phyloP scores from a whole-genome alignment of 92 coral and sea anemone species.

The Epizoanthus rinbou region DNA sequence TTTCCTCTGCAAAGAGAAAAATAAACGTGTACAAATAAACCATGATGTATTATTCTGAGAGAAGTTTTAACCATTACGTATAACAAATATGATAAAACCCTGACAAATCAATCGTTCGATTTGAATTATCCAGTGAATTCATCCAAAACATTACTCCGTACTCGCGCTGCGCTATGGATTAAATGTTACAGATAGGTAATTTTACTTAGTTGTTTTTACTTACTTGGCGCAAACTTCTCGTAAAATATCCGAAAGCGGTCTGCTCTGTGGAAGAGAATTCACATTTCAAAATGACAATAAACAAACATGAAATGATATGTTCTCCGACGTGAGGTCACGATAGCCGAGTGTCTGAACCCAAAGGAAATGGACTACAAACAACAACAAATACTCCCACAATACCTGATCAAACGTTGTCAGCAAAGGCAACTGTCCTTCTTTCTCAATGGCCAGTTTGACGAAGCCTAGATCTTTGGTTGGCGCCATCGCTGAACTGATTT shows the following conservation, averaged over 20 bases:
- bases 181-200: background rate
- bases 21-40: too few species aligned
- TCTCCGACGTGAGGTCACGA: background rate
- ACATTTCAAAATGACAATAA: background rate
- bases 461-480: slow-evolving; percentile 58
- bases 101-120: background rate
- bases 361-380: background rate
- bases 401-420: slow-evolving; percentile 85
- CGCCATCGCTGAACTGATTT: slow-evolving; percentile 23
- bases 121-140: background rate
- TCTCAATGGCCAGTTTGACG: slow-evolving; percentile 78
- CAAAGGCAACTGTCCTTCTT: slow-evolving; percentile 81
- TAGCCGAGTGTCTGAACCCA: too few species aligned
- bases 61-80: too few species aligned
- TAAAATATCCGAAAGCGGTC: slow-evolving; percentile 76
- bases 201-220: slow-evolving; percentile 24
- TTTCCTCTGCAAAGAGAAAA: too few species aligned
- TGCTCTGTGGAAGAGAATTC: slow-evolving; percentile 55
- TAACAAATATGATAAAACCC: background rate
- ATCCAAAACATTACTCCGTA: background rate
- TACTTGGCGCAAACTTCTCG: slow-evolving; percentile 77
- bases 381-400: slow-evolving; percentile 11
- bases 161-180: background rate
- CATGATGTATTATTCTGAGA: too few species aligned
- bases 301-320: background rate